A percentile compares a stretch with the other conserved stretches of the same genome.
Evolutionary conservation across 2,888 invertebrate species (phyloP).

Genomic region (Hydrotaea cyrtoneurina): DNA sequence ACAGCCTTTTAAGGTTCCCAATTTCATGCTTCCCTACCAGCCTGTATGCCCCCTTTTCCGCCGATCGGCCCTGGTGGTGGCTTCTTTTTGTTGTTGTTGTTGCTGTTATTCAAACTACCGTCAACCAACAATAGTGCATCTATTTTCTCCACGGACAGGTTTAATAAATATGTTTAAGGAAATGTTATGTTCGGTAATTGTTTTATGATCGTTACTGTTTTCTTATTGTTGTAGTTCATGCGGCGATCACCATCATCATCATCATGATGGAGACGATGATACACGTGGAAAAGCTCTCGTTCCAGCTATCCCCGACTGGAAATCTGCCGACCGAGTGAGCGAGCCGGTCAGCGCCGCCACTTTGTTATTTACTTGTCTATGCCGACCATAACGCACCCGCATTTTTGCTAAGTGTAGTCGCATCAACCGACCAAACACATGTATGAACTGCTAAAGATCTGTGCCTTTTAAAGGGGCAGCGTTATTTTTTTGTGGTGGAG

Average conservation of each 20-base stretch:
- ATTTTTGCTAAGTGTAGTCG: conserved; percentile 43
- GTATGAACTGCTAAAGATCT: conserved; percentile 41
- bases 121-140: conserved; percentile 48
- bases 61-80: conserved; percentile 9
- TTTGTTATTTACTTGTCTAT: conserved; percentile 40
- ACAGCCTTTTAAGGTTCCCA: conserved; percentile 62
- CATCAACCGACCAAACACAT: background rate
- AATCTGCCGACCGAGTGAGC: no score
- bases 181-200: conserved; percentile 78
- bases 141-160: conserved; percentile 76
- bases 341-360: no score
- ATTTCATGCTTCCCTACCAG: conserved; percentile 64
- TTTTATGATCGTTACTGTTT: conserved; percentile 71
- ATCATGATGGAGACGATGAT: no score
- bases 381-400: conserved; percentile 9
- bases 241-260: background rate
- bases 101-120: background rate
- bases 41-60: conserved; percentile 27
- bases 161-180: conserved; percentile 80
- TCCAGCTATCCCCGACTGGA: no score
- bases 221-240: background rate
- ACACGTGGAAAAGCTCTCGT: conserved; percentile 57
- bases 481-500: no score
- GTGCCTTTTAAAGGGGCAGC: no score
- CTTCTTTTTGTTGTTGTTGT: conserved; percentile 36